Evolutionary conservation across 1,140 invertebrate species (phyloP), one percentile per base, ranked within the genome.

Genomic region (Drosophila bocki): DNA sequence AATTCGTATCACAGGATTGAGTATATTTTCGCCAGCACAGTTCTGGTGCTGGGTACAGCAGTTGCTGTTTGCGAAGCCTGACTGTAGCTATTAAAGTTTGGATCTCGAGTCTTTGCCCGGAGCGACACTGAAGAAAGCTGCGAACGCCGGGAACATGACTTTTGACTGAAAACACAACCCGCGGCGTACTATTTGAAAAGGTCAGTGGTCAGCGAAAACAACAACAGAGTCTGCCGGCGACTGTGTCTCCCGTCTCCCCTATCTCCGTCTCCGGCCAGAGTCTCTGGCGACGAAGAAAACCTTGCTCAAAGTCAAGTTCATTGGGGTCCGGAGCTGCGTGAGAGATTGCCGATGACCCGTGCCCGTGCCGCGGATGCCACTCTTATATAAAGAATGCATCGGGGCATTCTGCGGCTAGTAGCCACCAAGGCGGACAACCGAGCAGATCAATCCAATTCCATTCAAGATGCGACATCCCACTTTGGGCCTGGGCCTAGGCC

Each of bases 231-330:
- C 26, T 7, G 33, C 26, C 42, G 33, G 56, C 53, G 39, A 42
- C 19, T 50, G n/a, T 11, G 17, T 48, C 26, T 15, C 42, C 48
- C 48, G n/a, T 17, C 29, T 51, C 50, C 26, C 12, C 37, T 29
- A 22, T 35, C 26, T 11, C 26, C 32, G 35, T 3, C 44, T 22
- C 17, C 11, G 9, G 9, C 41, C 41, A 44, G 42, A 13, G 11
- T 53, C 59, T 45, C 60, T 35, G 26, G 48, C 51, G 39, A 47
- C 42, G 60, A 22, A 67, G 65, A 85, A 82, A 80, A 86, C 68
- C 57, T 63, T 86, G 75, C 65, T 59, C 60, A 77, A 87, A 81
- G 85, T 87, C 83, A 87, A 87, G 84, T 84, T 74, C 76, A 87
- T 51, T 59, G 35, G 53, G 67, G 17, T 42, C 69, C 42, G 50